Evolutionary conservation across 1,140 invertebrate species (phyloP), one percentile per base, ranked within the genome.

Genomic region (Potamilus streckersoni): DNA sequence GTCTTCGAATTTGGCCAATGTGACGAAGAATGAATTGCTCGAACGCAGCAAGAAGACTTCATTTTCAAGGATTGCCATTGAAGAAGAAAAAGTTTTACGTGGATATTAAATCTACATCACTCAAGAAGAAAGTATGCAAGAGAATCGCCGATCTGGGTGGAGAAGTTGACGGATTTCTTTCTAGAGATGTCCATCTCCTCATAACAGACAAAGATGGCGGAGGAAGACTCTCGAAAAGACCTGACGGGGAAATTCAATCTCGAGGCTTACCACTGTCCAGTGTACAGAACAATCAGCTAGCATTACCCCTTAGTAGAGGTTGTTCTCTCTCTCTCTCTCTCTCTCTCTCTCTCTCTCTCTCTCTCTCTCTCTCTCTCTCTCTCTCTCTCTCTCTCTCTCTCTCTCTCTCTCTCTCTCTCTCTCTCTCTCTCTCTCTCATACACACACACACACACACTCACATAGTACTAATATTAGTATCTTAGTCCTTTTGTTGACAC

Each of bases 131-230:
- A 68, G 72, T 83, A 23, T 49, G 56, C 1, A 66, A 78, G 27
- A 65, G 79, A 64, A 80, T 85, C 16, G 59, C 58, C 57, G 65
- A 73, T 23, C 64, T 85, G 14, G 82, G 82, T 61, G 83, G 83
- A 15, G 68, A 65, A 19, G 74, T 82, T 23, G 83, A 85, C 78
- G 75, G 63, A 19, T 85, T 85, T 77, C 38, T 85, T 49, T 81
- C 79, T 5, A 82, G 83, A 71, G 83, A 85, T 31, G 64, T 85
- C n/a, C 49, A 73, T 71, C 65, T 82, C 1, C 67, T 83, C 15
- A 70, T 85, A 15, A 82, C 83, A 57, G 83, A 85, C 62, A 76
- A 64, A 68, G 69, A 75, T 49, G n/a, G 58, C 69, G 31, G n/a
- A 66, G 49, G 31, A 62, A 71, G 38, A 31, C 64, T 38, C 38